Base-by-base conservation (phyloP, 2,797 vertebrate genomes). In the Masticophis lateralis region DNA sequence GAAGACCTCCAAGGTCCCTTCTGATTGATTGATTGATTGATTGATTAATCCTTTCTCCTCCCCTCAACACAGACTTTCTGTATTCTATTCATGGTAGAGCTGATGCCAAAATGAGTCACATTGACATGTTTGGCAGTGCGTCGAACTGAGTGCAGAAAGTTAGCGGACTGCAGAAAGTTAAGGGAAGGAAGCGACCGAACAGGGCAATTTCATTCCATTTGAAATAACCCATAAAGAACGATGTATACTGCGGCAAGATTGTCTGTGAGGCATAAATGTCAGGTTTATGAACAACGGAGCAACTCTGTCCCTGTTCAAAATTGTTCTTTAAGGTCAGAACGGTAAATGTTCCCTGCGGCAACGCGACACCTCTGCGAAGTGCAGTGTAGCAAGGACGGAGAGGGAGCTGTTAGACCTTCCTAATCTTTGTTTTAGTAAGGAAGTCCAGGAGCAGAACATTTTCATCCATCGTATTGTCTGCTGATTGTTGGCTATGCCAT, bases 231-330 rank as follows among this genome's bases (percentile, higher is more conserved):
- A 94, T 97, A 97, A 97, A 98, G 95, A 97, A 94, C 94, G 90
- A 93, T 5, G 89, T 95, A 92, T 96, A 89, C 94, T 94, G 94
- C 91, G 91, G 91, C 97, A 94, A 95, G 95, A 96, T 96, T 95
- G 93, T 96, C 95, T 96, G 92, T 0, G 12, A 95, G 96, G 97
- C 97, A 97, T 97, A 98, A 97, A 97, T 96, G 97, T 97, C 97
- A 97, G 96, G 96, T 97, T 98, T 97, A 98, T 96, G 97, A 98
- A 97, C 97, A 97, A 97, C 95, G 90, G 97, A 97, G 95, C 95
- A 94, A 96, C 97, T 97, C 96, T 18, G 47, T 88, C 95, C 96
- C 96, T 69, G 96, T 96, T 97, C 92, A 1, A 95, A 97, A 97
- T 97, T 97, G 97, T 95, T 98, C 97, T 97, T 97, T 96, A 97